Evolutionary conservation across 2,888 invertebrate genomes (phyloP), one percentile per base, ranked within the genome.

Genomic region (Oscheius sp.): DNA sequence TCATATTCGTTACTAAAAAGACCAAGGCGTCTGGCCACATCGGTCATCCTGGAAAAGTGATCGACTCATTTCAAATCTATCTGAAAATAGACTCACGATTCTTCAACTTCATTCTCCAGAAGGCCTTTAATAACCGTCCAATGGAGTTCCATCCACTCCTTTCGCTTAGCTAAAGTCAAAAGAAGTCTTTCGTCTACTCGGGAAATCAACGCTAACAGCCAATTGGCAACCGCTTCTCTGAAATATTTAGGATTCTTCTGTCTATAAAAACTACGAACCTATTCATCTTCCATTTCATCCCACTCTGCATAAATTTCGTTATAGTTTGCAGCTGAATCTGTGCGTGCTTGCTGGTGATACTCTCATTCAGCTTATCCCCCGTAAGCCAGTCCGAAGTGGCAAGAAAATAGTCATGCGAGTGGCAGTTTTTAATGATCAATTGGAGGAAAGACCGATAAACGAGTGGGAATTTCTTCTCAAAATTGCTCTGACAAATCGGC

Each of bases 381-480:
- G 20, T 65, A 3, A 77, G n/a, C 65, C 75, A 77, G 6, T 71
- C 72, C 25, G 75, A 75, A 45, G 71, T 74, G 17, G 69, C 42
- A 12, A 77, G 29, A 61, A 73, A 77, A 65, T 69, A 77, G n/a
- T 77, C 75, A 37, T 77, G 77, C 70, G 74, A 63, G 48, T 71
- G 64, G 39, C 72, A 53, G 45, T 74, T 72, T 23, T 23, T 50
- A n/a, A 71, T 50, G 2, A 75, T 63, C 6, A 74, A 50, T 3
- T 64, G 46, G 20, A 77, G 33, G 29, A 75, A 57, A 2, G 70
- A 10, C 25, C 69, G 70, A 29, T 70, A 69, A 6, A 74, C 70
- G 37, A 57, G 27, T 1, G 75, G 78, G 63, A 75, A 72, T 27
- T 68, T 66, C 0, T 33, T 31, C 8, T 64, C 65, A 20, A 78